Base-by-base conservation (phyloP, 2,797 vertebrate species). In the Alauda arvensis region DNA sequence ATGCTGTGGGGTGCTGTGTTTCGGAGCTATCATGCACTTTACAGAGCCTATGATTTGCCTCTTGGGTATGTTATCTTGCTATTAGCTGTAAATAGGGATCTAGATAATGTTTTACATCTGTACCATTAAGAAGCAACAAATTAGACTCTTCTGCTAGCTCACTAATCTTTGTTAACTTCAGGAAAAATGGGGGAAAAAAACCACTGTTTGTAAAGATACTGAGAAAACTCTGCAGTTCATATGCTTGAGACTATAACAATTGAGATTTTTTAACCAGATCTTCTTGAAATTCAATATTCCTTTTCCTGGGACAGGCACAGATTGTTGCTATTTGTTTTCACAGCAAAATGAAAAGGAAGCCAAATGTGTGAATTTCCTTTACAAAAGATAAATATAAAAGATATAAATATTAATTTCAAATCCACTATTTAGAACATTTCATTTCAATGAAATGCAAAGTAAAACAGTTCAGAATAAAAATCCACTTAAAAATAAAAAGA, bases 51-150 rank as follows among this genome's bases (percentile, higher is more conserved):
- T 85, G 86, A 94, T 93, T 91, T 95, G 81, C 92, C 88, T 93
- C 90, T 77, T 0, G 51, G 68, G 88, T 81, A 71, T 88, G 76
- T 90, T 90, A 94, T 94, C 88, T 94, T 90, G 76, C 72, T 93
- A 82, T 91, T 93, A 90, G 84, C 69, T 88, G 81, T 77, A 91
- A 93, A 88, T 77, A 85, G 87, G 65, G 65, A 88, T 89, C 78
- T 60, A 94, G 86, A 93, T 93, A 90, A 88, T 82, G 82, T 91
- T 92, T 93, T 92, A 93, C 76, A 74, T 84, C 85, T 91, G 91
- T 79, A 79, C 81, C 31, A 65, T 79, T 86, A 92, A 65, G 78
- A 92, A 91, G 59, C 53, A 86, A 79, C 90, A 88, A 88, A 91
- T 88, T 59, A 84, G 76, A 52, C 61, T 91, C 78, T 65, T 82